Percentiles rank a stretch among this genome's conserved stretches.
phyloP scores from a whole-genome alignment of 2,888 invertebrate genomes.

The Papilio protenor region DNA sequence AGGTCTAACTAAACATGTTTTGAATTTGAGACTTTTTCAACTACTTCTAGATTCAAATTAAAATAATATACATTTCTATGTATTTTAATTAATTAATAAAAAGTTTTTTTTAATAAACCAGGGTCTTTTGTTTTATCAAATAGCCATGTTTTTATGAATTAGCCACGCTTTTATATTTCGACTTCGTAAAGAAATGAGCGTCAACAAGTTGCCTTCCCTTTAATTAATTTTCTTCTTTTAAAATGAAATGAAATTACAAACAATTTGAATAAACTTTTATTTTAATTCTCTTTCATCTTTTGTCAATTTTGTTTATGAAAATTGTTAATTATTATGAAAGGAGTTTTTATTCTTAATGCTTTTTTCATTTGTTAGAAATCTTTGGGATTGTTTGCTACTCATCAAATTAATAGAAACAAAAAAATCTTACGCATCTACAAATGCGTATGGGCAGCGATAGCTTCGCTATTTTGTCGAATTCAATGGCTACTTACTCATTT shows the following conservation, averaged over 20 bases:
- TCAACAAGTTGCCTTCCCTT: conserved; percentile 14
- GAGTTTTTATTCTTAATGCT: too few relatives aligned
- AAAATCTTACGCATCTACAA: too few relatives aligned
- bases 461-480: too few relatives aligned
- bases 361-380: too few relatives aligned
- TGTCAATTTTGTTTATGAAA: neutral
- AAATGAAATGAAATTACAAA: neutral
- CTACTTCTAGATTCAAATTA: neutral
- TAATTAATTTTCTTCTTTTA: conserved; percentile 24
- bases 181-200: conserved; percentile 25
- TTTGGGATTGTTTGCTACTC: too few relatives aligned
- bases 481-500: too few relatives aligned
- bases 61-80: neutral
- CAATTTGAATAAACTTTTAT: neutral
- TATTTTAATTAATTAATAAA: neutral
- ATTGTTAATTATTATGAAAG: neutral
- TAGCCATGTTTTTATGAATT: conserved; percentile 12
- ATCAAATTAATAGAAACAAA: too few relatives aligned
- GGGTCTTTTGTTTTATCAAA: neutral
- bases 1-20: neutral
- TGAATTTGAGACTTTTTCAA: neutral
- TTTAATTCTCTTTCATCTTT: neutral
- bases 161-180: conserved; percentile 1
- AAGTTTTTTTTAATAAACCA: neutral
- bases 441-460: too few relatives aligned